These are phyloP conservation scores for Prunella himalayana DNA, from an alignment of 2,113 vertebrate genomes.

Conservation along the genomic window DNA sequence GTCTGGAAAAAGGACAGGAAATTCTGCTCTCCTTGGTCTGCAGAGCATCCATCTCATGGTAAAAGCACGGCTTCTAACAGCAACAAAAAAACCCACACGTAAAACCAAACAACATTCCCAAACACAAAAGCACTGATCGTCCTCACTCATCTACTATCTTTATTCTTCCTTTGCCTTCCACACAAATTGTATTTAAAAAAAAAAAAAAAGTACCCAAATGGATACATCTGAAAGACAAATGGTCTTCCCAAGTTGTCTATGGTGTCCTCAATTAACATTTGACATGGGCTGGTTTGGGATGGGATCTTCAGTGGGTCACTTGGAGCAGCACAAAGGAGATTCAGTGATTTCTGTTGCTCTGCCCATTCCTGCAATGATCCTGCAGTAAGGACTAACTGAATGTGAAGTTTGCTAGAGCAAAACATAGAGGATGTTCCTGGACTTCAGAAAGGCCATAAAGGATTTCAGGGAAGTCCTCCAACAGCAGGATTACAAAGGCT, in stretches of 20 bases:
- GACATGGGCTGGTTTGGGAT: background rate
- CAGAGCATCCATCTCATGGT: background rate
- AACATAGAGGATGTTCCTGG: background rate
- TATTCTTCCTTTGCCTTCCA: background rate
- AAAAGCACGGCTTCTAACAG: background rate
- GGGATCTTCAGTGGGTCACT: background rate
- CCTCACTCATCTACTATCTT: background rate
- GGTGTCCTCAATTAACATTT: background rate
- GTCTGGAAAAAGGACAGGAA: background rate
- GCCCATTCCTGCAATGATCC: background rate
- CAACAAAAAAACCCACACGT: background rate
- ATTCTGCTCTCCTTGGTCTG: background rate
- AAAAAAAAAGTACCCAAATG: background rate
- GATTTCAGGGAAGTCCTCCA: background rate
- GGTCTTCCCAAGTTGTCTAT: background rate
- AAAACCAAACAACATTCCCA: background rate
- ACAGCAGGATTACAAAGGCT: background rate
- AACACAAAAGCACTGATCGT: background rate
- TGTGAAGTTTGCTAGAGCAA: background rate
- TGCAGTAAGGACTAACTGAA: background rate
- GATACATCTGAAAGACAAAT: background rate
- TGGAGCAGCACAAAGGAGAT: background rate
- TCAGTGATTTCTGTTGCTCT: background rate
- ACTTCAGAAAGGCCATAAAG: background rate
- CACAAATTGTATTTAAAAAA: background rate